Conservation (phyloP, 2,113 vertebrate genomes). For the Naja naja region DNA sequence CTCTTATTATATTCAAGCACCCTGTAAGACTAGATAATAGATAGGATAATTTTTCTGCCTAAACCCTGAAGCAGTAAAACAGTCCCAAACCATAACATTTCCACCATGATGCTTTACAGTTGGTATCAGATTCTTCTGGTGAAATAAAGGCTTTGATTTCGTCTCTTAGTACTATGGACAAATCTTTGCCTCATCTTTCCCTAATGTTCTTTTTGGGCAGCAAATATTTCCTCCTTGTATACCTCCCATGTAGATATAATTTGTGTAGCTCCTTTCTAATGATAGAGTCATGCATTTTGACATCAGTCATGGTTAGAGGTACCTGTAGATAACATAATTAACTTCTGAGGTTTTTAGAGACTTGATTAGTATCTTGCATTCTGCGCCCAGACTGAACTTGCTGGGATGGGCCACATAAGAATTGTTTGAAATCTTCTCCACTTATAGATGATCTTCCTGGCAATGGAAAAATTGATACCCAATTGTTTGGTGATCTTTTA, state of each 20-base stretch:
- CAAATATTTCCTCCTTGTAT: not conserved
- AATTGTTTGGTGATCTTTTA: not conserved
- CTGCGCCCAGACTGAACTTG: not conserved
- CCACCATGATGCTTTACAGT: not conserved
- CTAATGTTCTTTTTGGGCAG: not conserved
- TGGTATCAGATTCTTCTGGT: not conserved
- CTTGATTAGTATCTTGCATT: not conserved
- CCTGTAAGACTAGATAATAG: not conserved
- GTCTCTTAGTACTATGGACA: not conserved
- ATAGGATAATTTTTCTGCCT: not conserved
- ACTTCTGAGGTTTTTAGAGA: not conserved
- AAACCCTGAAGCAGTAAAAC: not conserved
- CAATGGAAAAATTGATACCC: not conserved
- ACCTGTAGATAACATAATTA: too few species aligned
- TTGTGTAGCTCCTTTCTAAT: not conserved
- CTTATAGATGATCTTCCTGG: not conserved
- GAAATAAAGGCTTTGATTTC: too few species aligned
- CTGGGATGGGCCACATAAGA: not conserved
- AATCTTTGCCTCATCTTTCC: not conserved
- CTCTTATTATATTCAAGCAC: not conserved
- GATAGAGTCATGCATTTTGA: not conserved
- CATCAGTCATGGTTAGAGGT: too few species aligned
- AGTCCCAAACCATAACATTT: not conserved
- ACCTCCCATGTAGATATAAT: not conserved
- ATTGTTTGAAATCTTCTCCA: not conserved